These are phyloP conservation scores for Notarius quadriscutis DNA, from an alignment of 2,113 vertebrate species.

Conservation along the genomic window DNA sequence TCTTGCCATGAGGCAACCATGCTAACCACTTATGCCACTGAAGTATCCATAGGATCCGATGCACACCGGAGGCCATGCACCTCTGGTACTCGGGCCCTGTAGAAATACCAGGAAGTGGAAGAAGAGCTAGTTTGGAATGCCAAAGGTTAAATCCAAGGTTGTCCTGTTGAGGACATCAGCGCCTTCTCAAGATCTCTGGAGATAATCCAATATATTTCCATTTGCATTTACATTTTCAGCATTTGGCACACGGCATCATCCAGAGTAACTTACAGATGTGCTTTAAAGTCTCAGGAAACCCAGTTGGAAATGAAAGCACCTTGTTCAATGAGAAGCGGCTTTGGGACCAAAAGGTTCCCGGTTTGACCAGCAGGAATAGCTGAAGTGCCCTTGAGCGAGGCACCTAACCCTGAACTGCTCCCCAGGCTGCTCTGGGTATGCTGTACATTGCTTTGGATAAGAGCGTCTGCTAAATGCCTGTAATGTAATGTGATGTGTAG, in stretches of 20 bases:
- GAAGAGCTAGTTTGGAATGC: background rate
- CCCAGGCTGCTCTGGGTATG: no score
- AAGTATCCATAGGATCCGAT: no score
- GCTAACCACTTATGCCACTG: no score
- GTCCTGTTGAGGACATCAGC: background rate
- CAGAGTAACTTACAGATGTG: background rate
- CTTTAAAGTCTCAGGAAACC: background rate
- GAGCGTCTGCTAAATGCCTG: no score
- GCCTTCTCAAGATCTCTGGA: background rate
- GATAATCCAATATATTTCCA: background rate
- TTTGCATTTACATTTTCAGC: background rate
- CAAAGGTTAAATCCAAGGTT: background rate
- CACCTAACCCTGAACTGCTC: no score
- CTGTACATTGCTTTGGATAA: no score
- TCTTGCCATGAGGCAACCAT: no score
- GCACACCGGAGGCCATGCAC: no score
- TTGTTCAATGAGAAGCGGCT: background rate
- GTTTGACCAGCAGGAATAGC: no score
- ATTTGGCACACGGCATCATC: background rate
- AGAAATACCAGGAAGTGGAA: background rate
- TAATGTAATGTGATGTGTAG: background rate
- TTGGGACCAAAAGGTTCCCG: no score
- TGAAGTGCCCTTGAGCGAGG: no score
- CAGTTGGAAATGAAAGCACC: background rate
- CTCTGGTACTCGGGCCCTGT: no score